Evolutionary conservation across 2,888 invertebrate species (phyloP).

Genomic region (Drosophila niveifrons): DNA sequence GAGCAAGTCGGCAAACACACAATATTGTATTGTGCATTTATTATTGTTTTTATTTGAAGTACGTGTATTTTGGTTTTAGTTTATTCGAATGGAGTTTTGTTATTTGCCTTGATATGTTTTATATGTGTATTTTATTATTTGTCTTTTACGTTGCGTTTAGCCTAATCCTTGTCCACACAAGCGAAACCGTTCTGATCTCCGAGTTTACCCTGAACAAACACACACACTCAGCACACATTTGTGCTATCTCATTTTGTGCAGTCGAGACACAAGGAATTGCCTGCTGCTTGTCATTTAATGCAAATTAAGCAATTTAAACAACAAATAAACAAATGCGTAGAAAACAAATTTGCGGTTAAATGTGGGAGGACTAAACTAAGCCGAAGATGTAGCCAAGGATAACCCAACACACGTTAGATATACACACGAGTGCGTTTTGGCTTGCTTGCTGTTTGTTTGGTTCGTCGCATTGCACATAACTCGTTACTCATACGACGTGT

Average conservation of each 20-base stretch:
- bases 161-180: constrained; percentile 30
- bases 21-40: constrained; percentile 14
- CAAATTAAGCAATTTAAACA: constrained; percentile 81
- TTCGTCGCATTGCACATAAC: constrained; percentile 72
- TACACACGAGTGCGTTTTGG: constrained; percentile 24
- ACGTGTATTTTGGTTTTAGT: neutral
- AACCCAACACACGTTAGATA: constrained; percentile 6
- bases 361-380: constrained; percentile 38
- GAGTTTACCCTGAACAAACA: constrained; percentile 22
- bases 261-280: constrained; percentile 25
- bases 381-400: constrained; percentile 8
- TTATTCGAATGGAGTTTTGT: constrained; percentile 2
- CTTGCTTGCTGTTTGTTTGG: constrained; percentile 38
- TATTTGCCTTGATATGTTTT: neutral
- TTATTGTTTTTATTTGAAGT: constrained; percentile 15
- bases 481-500: constrained; percentile 74
- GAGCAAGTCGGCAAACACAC: constrained; percentile 42
- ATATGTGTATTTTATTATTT: constrained; percentile 12
- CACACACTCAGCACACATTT: constrained; percentile 10
- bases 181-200: constrained; percentile 18
- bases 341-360: constrained; percentile 60
- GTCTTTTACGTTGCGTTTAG: constrained; percentile 13
- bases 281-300: constrained; percentile 66
- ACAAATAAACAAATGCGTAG: constrained; percentile 60
- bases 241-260: constrained; percentile 33